Conservation (phyloP, 2,888 invertebrate genomes). For the Toxonevra muliebris region DNA sequence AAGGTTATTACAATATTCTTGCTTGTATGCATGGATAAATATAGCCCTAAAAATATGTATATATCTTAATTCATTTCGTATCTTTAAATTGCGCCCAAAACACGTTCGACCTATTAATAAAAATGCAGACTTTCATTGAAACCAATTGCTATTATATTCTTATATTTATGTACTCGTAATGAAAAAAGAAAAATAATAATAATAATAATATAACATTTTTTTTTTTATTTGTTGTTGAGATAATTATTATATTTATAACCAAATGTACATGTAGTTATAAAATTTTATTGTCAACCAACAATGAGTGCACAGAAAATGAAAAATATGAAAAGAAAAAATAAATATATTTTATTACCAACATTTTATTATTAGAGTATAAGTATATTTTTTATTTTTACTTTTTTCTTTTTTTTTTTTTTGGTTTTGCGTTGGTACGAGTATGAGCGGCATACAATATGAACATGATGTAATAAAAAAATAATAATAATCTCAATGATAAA, state of each 20-base stretch:
- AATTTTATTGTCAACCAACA: constrained; percentile 19
- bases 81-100: neutral
- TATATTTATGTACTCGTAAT: too few relatives aligned
- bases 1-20: neutral
- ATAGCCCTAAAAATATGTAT: neutral
- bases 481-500: constrained; percentile 10
- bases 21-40: too few relatives aligned
- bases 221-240: neutral
- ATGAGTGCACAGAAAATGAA: neutral
- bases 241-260: constrained; percentile 19
- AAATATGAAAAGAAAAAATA: constrained; percentile 1
- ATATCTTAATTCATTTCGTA: neutral
- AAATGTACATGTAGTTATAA: constrained; percentile 22
- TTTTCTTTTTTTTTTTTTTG: too few relatives aligned
- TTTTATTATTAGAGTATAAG: too few relatives aligned
- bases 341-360: constrained; percentile 15
- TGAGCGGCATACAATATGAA: neutral
- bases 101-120: constrained; percentile 7
- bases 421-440: neutral
- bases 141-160: too few relatives aligned
- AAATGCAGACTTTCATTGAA: neutral
- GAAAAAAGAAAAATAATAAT: too few relatives aligned
- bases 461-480: constrained; percentile 1
- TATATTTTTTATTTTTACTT: neutral
- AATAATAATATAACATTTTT: neutral